phyloP scores from a whole-genome alignment of 2,888 invertebrate genomes.

The Erebia aethiops region DNA sequence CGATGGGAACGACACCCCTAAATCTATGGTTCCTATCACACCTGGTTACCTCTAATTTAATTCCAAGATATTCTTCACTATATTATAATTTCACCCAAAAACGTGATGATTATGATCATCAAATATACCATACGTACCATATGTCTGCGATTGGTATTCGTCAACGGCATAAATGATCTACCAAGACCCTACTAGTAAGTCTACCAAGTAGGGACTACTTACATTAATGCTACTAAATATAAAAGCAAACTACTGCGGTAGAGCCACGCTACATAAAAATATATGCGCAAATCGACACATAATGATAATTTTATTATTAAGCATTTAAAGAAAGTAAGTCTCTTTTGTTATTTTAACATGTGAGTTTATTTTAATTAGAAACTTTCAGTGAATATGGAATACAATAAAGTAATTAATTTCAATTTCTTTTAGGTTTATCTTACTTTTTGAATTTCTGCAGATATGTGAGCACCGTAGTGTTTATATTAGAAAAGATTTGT shows the following conservation, averaged over 20 bases:
- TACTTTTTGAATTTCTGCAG: not conserved
- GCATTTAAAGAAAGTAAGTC: constrained; percentile 31
- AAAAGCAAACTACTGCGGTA: not conserved
- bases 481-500: not conserved
- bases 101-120: no score
- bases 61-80: no score
- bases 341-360: constrained; percentile 19
- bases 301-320: constrained; percentile 3
- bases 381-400: constrained; percentile 10
- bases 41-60: no score
- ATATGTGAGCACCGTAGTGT: not conserved
- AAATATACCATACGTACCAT: no score
- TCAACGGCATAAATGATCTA: no score
- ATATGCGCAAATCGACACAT: not conserved
- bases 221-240: no score
- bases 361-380: constrained; percentile 24
- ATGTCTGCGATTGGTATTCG: no score
- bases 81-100: no score
- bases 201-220: no score
- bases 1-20: no score
- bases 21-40: no score
- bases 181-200: no score
- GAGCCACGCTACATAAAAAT: not conserved
- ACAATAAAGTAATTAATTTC: constrained; percentile 10
- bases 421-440: not conserved